Evolutionary conservation across 2,888 invertebrate species (phyloP).

Genomic region (Chrysomela aeneicollis): DNA sequence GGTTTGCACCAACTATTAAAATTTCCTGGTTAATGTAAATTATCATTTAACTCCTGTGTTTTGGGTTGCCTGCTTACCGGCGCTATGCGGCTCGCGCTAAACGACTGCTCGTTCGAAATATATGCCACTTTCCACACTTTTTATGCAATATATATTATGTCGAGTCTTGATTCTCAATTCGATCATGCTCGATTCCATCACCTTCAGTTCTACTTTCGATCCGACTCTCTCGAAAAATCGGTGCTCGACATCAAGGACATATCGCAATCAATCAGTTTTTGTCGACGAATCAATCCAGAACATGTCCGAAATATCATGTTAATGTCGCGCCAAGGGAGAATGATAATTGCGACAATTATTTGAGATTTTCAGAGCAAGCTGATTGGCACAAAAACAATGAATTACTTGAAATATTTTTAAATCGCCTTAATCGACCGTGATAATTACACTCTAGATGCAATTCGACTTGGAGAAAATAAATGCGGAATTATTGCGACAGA

Average conservation of each 20-base stretch:
- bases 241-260: conserved; percentile 13
- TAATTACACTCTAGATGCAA: conserved; percentile 37
- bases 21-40: too few relatives aligned
- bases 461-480: conserved; percentile 28
- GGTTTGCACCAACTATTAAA: too few relatives aligned
- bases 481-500: conserved; percentile 31
- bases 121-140: too few relatives aligned
- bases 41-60: too few relatives aligned
- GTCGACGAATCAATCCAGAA: conserved; percentile 19
- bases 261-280: conserved; percentile 29
- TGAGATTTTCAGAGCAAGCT: conserved; percentile 29
- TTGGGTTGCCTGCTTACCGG: too few relatives aligned
- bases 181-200: background rate
- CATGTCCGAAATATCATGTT: conserved; percentile 32
- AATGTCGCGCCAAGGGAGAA: conserved; percentile 29
- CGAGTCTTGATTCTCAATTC: too few relatives aligned
- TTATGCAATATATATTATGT: too few relatives aligned
- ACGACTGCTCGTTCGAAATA: too few relatives aligned
- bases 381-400: conserved; percentile 39
- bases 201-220: background rate
- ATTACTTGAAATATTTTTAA: conserved; percentile 33
- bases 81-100: too few relatives aligned
- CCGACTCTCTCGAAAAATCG: conserved; percentile 7
- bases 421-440: too few relatives aligned
- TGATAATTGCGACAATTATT: conserved; percentile 34